A percentile compares a stretch with the other conserved stretches of the same genome.
Evolutionary conservation across 2,888 invertebrate genomes (phyloP).

Genomic region (Doris montereyensis): DNA sequence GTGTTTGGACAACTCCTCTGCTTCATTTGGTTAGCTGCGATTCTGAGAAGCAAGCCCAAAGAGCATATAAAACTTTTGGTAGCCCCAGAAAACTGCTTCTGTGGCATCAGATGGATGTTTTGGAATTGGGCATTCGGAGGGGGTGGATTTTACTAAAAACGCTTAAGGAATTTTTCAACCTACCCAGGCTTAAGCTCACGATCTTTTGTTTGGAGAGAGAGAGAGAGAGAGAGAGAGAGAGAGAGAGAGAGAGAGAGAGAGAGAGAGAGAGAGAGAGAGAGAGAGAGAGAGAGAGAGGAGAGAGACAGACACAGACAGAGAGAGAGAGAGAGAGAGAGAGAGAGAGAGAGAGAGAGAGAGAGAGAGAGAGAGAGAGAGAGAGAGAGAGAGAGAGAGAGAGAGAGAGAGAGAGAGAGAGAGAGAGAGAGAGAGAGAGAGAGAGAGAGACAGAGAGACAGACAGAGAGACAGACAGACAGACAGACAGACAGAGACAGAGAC

Average conservation of each 20-base stretch:
- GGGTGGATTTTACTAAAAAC: too few species aligned
- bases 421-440: not conserved
- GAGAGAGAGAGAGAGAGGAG: constrained; percentile 4
- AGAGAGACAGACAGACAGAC: not conserved
- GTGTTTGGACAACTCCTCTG: too few species aligned
- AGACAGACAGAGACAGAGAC: not conserved
- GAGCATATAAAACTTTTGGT: too few species aligned
- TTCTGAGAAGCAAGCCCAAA: too few species aligned
- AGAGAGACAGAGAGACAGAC: not conserved
- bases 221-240: not conserved
- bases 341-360: not conserved
- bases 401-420: not conserved
- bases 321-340: not conserved
- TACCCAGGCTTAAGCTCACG: too few species aligned
- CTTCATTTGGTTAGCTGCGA: too few species aligned
- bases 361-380: not conserved
- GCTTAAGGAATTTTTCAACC: too few species aligned
- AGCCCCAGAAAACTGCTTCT: too few species aligned
- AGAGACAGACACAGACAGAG: constrained; percentile 9
- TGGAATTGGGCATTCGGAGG: too few species aligned
- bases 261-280: constrained; percentile 18
- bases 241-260: constrained; percentile 3
- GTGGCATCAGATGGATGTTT: too few species aligned
- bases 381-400: not conserved
- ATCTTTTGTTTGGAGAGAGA: not conserved